A percentile compares a stretch with the other conserved stretches of the same genome.
These are phyloP conservation scores for Gastrophysa polygoni DNA, from an alignment of 2,888 invertebrate species.

Conservation along the genomic window DNA sequence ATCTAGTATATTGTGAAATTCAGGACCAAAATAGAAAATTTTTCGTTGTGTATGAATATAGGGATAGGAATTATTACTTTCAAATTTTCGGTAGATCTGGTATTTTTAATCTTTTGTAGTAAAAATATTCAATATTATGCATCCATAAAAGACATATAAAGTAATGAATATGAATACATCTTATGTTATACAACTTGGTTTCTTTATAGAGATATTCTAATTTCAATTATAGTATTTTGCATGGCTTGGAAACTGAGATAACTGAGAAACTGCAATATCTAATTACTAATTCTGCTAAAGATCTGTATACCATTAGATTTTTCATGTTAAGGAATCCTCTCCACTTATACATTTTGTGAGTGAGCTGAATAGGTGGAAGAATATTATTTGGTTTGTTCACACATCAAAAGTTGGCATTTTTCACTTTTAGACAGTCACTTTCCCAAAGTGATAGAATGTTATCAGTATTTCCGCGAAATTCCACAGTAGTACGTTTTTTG, in stretches of 20 bases:
- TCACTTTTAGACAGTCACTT: no score
- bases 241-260: constrained; percentile 4
- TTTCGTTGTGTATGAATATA: no score
- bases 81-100: constrained; percentile 2
- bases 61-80: background rate
- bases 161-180: background rate
- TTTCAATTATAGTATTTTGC: background rate
- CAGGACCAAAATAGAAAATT: no score
- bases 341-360: background rate
- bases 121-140: background rate
- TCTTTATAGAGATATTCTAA: background rate
- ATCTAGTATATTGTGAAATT: no score
- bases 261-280: no score
- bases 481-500: no score
- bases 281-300: constrained; percentile 4
- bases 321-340: no score
- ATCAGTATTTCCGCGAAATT: no score
- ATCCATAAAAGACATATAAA: background rate
- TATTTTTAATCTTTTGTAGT: background rate
- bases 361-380: no score
- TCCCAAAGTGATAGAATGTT: no score
- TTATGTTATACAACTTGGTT: constrained; percentile 4
- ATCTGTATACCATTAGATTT: background rate
- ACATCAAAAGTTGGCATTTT: no score
- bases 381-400: no score